Base-by-base conservation (phyloP, 2,888 invertebrate genomes). In the Cosmia trapezina region DNA sequence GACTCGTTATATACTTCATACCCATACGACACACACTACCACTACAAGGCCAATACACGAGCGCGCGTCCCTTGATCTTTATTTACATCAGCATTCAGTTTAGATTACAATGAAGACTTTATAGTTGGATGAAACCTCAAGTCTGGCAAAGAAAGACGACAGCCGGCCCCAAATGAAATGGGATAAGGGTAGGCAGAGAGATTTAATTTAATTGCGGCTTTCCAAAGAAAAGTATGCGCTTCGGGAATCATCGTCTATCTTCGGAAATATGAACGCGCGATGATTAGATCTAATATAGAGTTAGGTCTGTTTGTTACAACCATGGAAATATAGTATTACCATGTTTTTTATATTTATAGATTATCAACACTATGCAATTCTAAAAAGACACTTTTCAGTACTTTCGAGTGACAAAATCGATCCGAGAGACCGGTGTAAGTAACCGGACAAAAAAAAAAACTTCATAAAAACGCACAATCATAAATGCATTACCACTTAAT, bases 1-100 rank as follows among this genome's bases (percentile, higher is more conserved):
- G 83, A 83, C 76, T 74, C 75, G 76, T 81, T 81, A 78, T 75
- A 71, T 81, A 82, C 70, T 60, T 73, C 76, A 41, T 51, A 19
- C 67, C 8, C 57, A 33, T 37, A 73, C 57, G 47, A 61, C 62
- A 56, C 54, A 17, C 6, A 68, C 69, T 65, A 60, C 56, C 54
- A 12, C 73, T 51, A 71, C 53, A 14, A n/a, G 14, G 17, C 11
- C 51, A 5, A 22, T 4, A 33, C 74, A 37, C 63, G 49, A 56
- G 33, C 59, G 64, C 49, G 33, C 63, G 14, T 6, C 14, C 0
- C n/a, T 8, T 4, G 12, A 2, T 7, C 28, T 28, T 28, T 54
- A 54, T 12, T 54, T 28, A 22, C 6, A 45, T 45, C 12, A 11
- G 7, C 11, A 61, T 19, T 22, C 28, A 4, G 22, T 54, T 45